phyloP scores from a whole-genome alignment of 1,140 invertebrate genomes.

The Drosophila neocordata region DNA sequence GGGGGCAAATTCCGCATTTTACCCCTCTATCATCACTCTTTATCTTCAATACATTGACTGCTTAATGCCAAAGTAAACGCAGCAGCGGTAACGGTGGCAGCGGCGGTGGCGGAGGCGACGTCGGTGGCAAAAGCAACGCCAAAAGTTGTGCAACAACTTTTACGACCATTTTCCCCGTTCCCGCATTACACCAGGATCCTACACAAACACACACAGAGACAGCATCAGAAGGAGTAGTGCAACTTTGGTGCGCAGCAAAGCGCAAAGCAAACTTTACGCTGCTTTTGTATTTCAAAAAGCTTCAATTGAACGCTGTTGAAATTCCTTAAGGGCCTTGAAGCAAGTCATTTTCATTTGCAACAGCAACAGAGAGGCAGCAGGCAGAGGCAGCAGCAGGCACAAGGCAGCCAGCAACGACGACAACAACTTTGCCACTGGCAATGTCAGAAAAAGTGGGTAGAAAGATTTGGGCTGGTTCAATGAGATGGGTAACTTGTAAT shows the following conservation, averaged over 20 bases:
- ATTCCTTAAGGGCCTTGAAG: conserved; percentile 66
- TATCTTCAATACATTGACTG: conserved; percentile 21
- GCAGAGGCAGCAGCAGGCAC: background rate
- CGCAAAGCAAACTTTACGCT: conserved; percentile 71
- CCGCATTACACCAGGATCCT: background rate
- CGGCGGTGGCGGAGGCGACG: conserved; percentile 45
- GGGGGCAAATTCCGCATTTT: no score
- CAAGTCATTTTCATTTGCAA: conserved; percentile 57
- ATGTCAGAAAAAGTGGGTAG: background rate
- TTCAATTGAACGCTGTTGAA: conserved; percentile 77
- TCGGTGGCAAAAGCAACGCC: background rate
- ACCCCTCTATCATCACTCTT: background rate
- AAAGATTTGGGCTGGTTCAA: background rate
- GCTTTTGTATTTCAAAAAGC: conserved; percentile 70
- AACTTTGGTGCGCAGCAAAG: conserved; percentile 60
- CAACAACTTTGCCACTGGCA: background rate
- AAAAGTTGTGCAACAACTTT: conserved; percentile 73
- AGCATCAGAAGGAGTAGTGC: conserved; percentile 10
- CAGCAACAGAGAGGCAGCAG: conserved; percentile 3
- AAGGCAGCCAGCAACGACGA: background rate
- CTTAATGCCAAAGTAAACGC: conserved; percentile 73
- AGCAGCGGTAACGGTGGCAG: conserved; percentile 33
- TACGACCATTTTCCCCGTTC: conserved; percentile 8
- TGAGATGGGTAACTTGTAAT: conserved; percentile 41
- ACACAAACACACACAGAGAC: background rate